Conservation (phyloP, 2,113 vertebrate species). For the Philantomba maxwellii region DNA sequence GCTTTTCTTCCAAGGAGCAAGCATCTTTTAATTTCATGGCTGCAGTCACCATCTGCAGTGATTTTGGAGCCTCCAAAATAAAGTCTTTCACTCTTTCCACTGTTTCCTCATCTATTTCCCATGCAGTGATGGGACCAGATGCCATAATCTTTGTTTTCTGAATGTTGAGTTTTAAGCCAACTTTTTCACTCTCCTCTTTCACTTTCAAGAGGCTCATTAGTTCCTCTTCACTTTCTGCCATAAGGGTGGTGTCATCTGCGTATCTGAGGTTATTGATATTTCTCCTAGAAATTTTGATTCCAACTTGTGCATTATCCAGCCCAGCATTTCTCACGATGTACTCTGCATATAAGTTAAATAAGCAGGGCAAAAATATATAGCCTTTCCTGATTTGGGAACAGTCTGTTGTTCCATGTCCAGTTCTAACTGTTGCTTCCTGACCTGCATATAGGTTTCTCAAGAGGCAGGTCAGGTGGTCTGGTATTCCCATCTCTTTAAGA, state of each 20-base stretch:
- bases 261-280: neutral
- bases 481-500: neutral
- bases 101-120: neutral
- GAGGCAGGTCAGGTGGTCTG: neutral
- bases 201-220: neutral
- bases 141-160: neutral
- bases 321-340: neutral
- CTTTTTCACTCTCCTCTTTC: neutral
- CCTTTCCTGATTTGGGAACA: neutral
- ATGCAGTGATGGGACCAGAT: neutral
- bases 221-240: neutral
- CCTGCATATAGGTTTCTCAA: neutral
- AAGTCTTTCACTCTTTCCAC: neutral
- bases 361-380: neutral
- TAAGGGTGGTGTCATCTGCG: fast-evolving
- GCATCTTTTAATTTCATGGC: neutral
- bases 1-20: neutral
- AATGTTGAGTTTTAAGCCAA: neutral
- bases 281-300: neutral
- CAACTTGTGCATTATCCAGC: neutral
- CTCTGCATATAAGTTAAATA: neutral
- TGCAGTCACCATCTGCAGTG: neutral
- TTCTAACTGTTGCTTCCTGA: neutral
- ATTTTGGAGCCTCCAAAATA: neutral
- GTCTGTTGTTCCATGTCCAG: neutral